phyloP scores from a whole-genome alignment of 2,888 invertebrate species.

The Synanthedon vespiformis region DNA sequence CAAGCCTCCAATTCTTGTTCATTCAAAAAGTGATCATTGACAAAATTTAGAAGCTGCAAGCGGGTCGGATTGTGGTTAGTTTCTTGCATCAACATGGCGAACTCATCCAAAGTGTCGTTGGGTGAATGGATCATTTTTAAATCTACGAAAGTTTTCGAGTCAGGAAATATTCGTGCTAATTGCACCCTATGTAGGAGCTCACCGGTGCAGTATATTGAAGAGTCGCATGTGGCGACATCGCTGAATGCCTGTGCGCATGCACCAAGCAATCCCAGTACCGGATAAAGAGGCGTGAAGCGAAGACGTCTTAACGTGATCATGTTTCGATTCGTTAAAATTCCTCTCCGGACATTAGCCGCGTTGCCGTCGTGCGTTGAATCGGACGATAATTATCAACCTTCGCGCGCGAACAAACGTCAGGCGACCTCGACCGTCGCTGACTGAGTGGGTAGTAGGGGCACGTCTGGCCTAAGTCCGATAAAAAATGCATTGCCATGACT shows the following conservation, averaged over 20 bases:
- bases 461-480: slow-evolving; percentile 21
- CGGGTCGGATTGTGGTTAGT: slow-evolving; percentile 60
- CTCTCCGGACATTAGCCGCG: slow-evolving; percentile 16
- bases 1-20: slow-evolving; percentile 73
- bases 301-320: slow-evolving; percentile 27
- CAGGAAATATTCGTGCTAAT: slow-evolving; percentile 76
- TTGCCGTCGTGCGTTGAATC: slow-evolving; percentile 16
- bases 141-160: slow-evolving; percentile 90
- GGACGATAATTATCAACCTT: slow-evolving; percentile 35
- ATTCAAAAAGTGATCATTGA: slow-evolving; percentile 70
- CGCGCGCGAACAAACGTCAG: slow-evolving; percentile 14
- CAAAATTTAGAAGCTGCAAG: slow-evolving; percentile 62
- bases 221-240: slow-evolving; percentile 56
- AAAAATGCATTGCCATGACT: slow-evolving; percentile 19
- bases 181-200: slow-evolving; percentile 80
- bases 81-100: slow-evolving; percentile 65
- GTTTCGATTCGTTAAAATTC: slow-evolving; percentile 15
- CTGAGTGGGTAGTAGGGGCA: slow-evolving; percentile 33
- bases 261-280: slow-evolving; percentile 47
- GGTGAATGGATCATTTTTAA: slow-evolving; percentile 75
- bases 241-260: slow-evolving; percentile 44
- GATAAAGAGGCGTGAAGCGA: slow-evolving; percentile 31
- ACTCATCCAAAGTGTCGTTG: slow-evolving; percentile 70
- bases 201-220: slow-evolving; percentile 82
- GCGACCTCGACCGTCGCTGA: slow-evolving; percentile 21